Conservation (phyloP, 2,797 vertebrate species). For the Sebastiscus albofasciatus region DNA sequence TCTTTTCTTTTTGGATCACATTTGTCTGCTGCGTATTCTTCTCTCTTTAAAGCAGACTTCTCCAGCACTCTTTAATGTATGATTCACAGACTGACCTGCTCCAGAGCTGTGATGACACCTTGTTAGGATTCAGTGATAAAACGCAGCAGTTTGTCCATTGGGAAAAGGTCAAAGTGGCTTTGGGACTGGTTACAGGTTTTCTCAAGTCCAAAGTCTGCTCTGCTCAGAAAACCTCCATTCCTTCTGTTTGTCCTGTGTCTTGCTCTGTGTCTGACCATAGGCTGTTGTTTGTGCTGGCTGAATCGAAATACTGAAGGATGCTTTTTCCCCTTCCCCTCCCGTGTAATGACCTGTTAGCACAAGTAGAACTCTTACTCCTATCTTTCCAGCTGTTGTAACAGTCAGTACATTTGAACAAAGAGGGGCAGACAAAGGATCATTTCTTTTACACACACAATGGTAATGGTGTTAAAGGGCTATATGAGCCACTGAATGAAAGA, state of each 20-base stretch:
- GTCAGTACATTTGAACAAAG: neutral
- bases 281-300: neutral
- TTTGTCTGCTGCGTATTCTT: neutral
- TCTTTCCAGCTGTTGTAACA: slow-evolving; percentile 18
- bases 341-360: neutral
- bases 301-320: neutral
- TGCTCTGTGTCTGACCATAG: slow-evolving; percentile 10
- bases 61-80: neutral
- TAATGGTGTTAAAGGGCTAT: neutral
- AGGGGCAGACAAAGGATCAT: neutral
- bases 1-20: neutral
- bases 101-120: neutral
- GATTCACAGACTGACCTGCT: neutral
- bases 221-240: slow-evolving; percentile 3
- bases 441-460: slow-evolving; percentile 1
- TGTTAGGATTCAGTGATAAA: slow-evolving; percentile 13
- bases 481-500: slow-evolving; percentile 23
- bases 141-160: neutral
- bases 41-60: neutral
- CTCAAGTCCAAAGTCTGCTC: slow-evolving; percentile 50
- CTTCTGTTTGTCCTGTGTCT: neutral
- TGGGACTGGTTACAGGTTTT: slow-evolving; percentile 21
- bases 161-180: slow-evolving; percentile 9
- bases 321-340: neutral
- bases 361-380: neutral